Evolutionary conservation across 2,113 vertebrate genomes (phyloP), one percentile per base, ranked within the genome.

Genomic region (Melanotaenia duboulayi): DNA sequence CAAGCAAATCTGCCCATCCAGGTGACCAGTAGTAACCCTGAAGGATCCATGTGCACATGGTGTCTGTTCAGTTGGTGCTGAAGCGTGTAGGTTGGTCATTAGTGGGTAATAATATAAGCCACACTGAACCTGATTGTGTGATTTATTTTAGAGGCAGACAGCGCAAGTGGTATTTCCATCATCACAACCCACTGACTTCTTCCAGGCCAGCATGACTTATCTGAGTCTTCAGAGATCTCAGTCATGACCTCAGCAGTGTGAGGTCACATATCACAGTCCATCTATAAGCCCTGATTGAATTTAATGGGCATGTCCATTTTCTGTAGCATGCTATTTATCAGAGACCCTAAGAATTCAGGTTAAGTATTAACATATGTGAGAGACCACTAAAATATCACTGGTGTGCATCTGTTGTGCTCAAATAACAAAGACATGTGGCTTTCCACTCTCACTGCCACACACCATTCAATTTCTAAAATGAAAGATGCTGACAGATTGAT

Each of bases 21-120:
- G 24, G 65, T 70, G 54, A 67, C 37, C 69, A 13, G 7, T 0
- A 35, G 19, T 39, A 60, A 64, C 44, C 44, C 20, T 19, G 57
- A 67, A 16, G 17, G 48, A n/a, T 37, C 11, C 59, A 25, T 11
- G 4, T 51, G 50, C 78, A 55, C 83, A 50, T n/a, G 24, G 63
- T 16, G 66, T 12, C 64, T 32, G 46, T 54, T 55, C 71, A 16
- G 50, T 62, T 58, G 50, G 40, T 63, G 19, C 46, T 57, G 50
- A 22, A 59, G 32, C 4, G 32, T 76, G 58, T 84, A 52, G 84
- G 83, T 11, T 11, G 55, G 23, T 86, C 81, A 85, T 92, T 84
- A 90, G 77, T 49, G 14, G 9, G 32, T 87, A 86, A 89, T 89
- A 64, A 59, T 48, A 78, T 85, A 51, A 80, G 63, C 81, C 49